Percentiles rank a stretch among this genome's conserved stretches.
These are phyloP conservation scores for Brenthis daphne DNA, from an alignment of 2,888 invertebrate genomes.

Conservation along the genomic window DNA sequence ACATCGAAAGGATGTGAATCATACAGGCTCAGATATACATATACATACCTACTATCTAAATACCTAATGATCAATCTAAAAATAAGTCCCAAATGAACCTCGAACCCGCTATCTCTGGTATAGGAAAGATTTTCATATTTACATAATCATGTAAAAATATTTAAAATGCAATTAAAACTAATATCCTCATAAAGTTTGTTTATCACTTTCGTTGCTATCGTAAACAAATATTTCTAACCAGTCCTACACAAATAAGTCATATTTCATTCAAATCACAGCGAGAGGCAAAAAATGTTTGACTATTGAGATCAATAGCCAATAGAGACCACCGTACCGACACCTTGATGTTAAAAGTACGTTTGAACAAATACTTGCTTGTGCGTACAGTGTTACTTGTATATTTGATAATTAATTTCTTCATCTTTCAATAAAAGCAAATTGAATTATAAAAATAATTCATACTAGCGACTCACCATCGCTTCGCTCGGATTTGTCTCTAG, in stretches of 20 bases:
- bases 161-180: constrained; percentile 23
- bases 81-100: too few relatives aligned
- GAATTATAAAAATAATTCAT: too few relatives aligned
- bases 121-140: not conserved
- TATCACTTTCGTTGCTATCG: constrained; percentile 17
- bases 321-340: constrained; percentile 66
- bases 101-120: not conserved
- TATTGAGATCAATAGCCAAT: constrained; percentile 65
- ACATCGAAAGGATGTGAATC: too few relatives aligned
- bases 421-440: too few relatives aligned
- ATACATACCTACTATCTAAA: too few relatives aligned
- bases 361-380: too few relatives aligned
- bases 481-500: too few relatives aligned
- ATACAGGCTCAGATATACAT: too few relatives aligned
- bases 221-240: constrained; percentile 45
- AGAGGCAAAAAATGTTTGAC: constrained; percentile 36
- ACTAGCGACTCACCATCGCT: too few relatives aligned
- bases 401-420: too few relatives aligned
- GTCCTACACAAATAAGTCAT: constrained; percentile 32
- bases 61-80: too few relatives aligned
- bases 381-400: too few relatives aligned
- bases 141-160: constrained; percentile 4
- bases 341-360: constrained; percentile 38
- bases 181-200: constrained; percentile 9
- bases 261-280: constrained; percentile 35